Percentiles rank a stretch among this genome's conserved stretches.
Evolutionary conservation across 2,113 vertebrate species (phyloP).

Genomic region (Calidris pugnax): DNA sequence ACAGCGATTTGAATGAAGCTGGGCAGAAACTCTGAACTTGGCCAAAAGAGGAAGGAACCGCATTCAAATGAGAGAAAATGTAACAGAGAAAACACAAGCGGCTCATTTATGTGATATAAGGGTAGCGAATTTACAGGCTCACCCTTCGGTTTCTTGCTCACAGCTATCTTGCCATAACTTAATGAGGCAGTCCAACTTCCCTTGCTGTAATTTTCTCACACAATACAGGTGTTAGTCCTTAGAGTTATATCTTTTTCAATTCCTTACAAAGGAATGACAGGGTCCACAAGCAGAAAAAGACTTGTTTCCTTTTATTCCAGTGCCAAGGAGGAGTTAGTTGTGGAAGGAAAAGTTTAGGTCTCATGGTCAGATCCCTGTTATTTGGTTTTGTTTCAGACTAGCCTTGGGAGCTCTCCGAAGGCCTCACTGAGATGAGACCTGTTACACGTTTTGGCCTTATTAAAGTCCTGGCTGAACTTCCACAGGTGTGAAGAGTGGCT

Average conservation of each 20-base stretch:
- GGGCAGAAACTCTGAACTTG: not conserved
- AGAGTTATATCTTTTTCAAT: not conserved
- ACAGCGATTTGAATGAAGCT: constrained; percentile 6
- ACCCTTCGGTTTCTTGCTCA: not conserved
- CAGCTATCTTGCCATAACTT: not conserved
- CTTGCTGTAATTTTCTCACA: constrained; percentile 15
- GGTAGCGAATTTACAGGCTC: not conserved
- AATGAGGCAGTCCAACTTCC: not conserved
- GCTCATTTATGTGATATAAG: not conserved
- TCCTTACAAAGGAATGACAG: not conserved
- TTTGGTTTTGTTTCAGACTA: not conserved
- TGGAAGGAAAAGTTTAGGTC: not conserved
- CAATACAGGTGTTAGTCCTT: not conserved
- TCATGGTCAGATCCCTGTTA: not conserved
- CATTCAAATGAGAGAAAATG: constrained; percentile 13
- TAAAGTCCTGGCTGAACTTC: not conserved
- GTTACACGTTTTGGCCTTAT: not conserved
- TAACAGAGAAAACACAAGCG: not conserved
- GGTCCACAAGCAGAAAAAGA: not conserved
- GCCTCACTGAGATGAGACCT: not conserved
- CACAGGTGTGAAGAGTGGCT: not conserved
- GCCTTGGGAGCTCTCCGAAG: not conserved
- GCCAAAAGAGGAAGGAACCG: constrained; percentile 45
- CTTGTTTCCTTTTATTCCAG: constrained; percentile 29
- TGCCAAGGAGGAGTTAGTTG: not conserved